Base-by-base conservation (phyloP, 2,797 vertebrate species). In the Setipinna tenuifilis region DNA sequence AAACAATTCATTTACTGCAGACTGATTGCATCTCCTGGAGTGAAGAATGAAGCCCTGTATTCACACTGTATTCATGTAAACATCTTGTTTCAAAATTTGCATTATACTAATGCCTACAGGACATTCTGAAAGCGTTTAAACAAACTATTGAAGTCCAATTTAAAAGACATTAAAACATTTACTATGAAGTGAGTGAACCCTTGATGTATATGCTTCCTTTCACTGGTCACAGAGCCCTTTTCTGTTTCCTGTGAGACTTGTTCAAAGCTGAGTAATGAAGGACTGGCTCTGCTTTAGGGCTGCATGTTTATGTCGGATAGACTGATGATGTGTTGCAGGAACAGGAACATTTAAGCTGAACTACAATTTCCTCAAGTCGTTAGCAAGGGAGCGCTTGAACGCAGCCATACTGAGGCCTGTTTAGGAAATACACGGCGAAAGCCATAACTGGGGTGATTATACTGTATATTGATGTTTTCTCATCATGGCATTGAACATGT, bases 291-390 rank as follows among this genome's bases (percentile, higher is more conserved):
- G 83, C 23, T 82, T 85, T 25, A 82, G 84, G 78, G 50, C 65
- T 85, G 58, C 86, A 82, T 61, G 81, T 54, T 89, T 84, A 82
- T 87, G 87, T 91, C 87, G 87, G 71, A 85, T 86, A 88, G 85
- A 88, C 48, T 50, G 71, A 85, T 87, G 62, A 88, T 87, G 83
- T 88, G 75, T 61, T 88, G 83, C 71, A 78, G 71, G 41, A 78
- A 78, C 71, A 78, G 71, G 71, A 78, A 78, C 71, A 21, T 78
- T 78, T 41, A 35, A 35, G 31, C 71, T 78, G 17, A 41, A 19
- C 71, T 21, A 78, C 71, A 78, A 78, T 78, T 78, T 78, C 71
- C 71, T 78, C 1, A 21, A 21, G 71, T 41, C 71, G 35, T 78
- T 78, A 78, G 41, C 35, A 44, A 44, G 71, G 16, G 17, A 35